These are phyloP conservation scores for Synchiropus splendidus DNA, from an alignment of 2,113 vertebrate genomes.

Conservation along the genomic window DNA sequence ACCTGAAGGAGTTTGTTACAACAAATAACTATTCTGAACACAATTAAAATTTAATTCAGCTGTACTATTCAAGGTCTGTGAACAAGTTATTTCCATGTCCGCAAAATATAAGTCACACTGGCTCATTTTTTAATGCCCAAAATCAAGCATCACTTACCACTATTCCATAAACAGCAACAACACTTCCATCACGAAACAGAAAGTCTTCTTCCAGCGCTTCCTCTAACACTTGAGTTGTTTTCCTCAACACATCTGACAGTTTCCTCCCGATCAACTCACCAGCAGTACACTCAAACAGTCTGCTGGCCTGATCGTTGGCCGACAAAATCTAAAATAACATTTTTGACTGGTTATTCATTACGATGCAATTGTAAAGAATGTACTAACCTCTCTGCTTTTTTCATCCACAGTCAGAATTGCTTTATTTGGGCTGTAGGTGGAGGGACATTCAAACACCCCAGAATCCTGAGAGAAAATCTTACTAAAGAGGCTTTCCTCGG, in stretches of 20 bases:
- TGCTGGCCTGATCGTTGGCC: conserved; percentile 79
- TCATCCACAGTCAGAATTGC: conserved; percentile 70
- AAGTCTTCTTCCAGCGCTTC: conserved; percentile 71
- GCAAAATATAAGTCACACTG: no score
- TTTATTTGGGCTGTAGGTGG: conserved; percentile 69
- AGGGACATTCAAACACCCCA: conserved; percentile 33
- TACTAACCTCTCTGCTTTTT: conserved; percentile 71
- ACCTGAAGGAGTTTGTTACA: conserved; percentile 56
- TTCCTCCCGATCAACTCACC: conserved; percentile 74
- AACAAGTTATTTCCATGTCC: no score
- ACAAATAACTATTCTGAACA: no score
- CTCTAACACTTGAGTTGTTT: conserved; percentile 62
- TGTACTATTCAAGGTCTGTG: no score
- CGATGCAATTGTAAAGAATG: neutral
- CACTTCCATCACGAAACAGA: conserved; percentile 54
- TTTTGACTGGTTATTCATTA: neutral
- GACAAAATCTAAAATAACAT: conserved; percentile 73
- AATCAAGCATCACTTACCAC: conserved; percentile 68
- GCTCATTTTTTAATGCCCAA: no score
- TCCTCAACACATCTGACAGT: conserved; percentile 70
- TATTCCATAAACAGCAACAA: conserved; percentile 64
- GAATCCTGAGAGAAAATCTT: conserved; percentile 43
- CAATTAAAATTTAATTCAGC: no score
- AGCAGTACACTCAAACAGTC: conserved; percentile 71
- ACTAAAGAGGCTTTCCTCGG: conserved; percentile 61